Conservation (phyloP, 2,113 vertebrate genomes). For the Sterrhoptilus dennistouni region DNA sequence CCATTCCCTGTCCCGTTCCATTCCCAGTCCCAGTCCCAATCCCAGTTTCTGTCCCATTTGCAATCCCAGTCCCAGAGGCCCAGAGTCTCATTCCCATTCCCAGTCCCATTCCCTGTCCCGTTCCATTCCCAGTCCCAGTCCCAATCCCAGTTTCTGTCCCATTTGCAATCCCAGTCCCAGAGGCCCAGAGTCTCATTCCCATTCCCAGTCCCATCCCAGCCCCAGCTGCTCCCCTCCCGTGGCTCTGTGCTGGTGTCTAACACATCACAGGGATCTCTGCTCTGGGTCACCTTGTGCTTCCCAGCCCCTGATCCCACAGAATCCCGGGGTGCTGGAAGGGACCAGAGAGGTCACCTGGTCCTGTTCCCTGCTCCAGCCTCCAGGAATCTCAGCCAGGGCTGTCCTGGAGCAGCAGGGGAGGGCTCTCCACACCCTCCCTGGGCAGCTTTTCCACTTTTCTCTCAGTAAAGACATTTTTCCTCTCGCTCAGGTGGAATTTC, state of each 20-base stretch:
- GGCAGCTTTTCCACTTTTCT: neutral
- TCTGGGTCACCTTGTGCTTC: neutral
- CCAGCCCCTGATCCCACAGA: accelerated
- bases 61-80: too few relatives aligned
- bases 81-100: too few relatives aligned
- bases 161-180: accelerated
- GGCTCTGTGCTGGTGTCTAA: neutral
- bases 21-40: neutral
- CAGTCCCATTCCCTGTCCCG: too few relatives aligned
- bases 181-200: too few relatives aligned
- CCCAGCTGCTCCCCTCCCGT: neutral
- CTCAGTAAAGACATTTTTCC: neutral
- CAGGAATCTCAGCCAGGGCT: neutral
- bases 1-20: neutral
- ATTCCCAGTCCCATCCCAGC: neutral
- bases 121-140: neutral
- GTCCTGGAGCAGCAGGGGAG: neutral
- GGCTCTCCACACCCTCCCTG: neutral
- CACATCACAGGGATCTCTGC: accelerated
- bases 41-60: too few relatives aligned
- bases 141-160: accelerated
- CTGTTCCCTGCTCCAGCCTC: neutral
- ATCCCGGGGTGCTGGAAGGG: accelerated
- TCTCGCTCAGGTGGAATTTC: neutral
- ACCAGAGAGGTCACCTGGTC: accelerated